Conservation (phyloP, 2,113 vertebrate genomes). For the Cranoglanis bouderius region DNA sequence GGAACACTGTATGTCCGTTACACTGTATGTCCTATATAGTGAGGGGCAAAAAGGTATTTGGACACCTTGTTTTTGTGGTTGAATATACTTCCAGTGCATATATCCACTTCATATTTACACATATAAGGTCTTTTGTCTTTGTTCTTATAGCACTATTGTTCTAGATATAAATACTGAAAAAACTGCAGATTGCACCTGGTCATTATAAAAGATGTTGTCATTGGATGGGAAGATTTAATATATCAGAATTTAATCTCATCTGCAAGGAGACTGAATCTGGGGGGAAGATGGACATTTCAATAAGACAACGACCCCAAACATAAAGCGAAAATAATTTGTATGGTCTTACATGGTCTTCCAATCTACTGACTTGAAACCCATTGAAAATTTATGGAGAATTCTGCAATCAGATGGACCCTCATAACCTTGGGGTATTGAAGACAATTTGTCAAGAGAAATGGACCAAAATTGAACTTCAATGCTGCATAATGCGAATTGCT, state of each 20-base stretch:
- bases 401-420: background rate
- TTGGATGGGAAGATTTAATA: background rate
- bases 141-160: background rate
- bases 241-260: background rate
- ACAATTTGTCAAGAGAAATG: background rate
- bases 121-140: background rate
- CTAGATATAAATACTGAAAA: background rate
- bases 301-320: background rate
- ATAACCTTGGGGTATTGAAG: background rate
- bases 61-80: background rate
- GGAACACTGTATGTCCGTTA: background rate
- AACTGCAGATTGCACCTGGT: background rate
- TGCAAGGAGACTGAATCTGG: background rate
- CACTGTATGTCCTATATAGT: background rate
- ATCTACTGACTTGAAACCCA: background rate
- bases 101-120: background rate
- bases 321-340: background rate
- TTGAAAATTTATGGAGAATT: background rate
- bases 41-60: background rate
- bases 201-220: background rate
- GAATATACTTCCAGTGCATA: background rate
- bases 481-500: background rate
- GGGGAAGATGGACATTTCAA: background rate
- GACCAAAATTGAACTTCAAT: background rate
- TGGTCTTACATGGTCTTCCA: background rate